A percentile compares a stretch with the other conserved stretches of the same genome.
These are phyloP conservation scores for Pheosia tremula DNA, from an alignment of 2,888 invertebrate species.

Conservation along the genomic window DNA sequence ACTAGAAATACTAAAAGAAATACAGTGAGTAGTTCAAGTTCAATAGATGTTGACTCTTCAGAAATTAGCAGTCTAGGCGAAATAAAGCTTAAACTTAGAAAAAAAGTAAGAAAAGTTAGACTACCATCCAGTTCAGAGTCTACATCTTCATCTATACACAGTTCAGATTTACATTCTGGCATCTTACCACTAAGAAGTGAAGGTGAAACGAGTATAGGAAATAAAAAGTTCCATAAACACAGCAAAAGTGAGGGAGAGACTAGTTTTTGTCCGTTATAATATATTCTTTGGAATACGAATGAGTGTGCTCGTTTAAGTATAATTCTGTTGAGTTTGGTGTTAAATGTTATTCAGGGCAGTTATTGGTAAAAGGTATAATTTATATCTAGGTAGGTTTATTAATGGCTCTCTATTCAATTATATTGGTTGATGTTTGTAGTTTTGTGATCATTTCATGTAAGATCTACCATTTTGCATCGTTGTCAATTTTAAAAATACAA, in stretches of 20 bases:
- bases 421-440: neutral
- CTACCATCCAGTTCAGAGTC: conserved; percentile 58
- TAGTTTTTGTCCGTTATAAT: conserved; percentile 46
- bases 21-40: conserved; percentile 60
- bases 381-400: neutral
- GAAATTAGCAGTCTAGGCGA: conserved; percentile 79
- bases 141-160: conserved; percentile 59
- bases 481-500: neutral
- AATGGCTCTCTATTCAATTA: conserved; percentile 4
- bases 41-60: conserved; percentile 70
- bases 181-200: conserved; percentile 69
- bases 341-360: conserved; percentile 20
- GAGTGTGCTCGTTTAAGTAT: conserved; percentile 24
- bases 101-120: conserved; percentile 46
- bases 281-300: conserved; percentile 13
- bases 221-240: conserved; percentile 38
- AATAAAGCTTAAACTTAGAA: conserved; percentile 58
- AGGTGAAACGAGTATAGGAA: conserved; percentile 65
- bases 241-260: conserved; percentile 66
- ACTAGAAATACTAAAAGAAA: conserved; percentile 27
- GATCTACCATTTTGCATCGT: neutral
- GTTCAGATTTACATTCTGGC: conserved; percentile 56
- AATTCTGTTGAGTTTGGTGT: conserved; percentile 34
- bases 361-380: conserved; percentile 5
- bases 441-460: neutral